These are phyloP conservation scores for Oscheius sp. DNA, from an alignment of 2,888 invertebrate species.

Conservation along the genomic window DNA sequence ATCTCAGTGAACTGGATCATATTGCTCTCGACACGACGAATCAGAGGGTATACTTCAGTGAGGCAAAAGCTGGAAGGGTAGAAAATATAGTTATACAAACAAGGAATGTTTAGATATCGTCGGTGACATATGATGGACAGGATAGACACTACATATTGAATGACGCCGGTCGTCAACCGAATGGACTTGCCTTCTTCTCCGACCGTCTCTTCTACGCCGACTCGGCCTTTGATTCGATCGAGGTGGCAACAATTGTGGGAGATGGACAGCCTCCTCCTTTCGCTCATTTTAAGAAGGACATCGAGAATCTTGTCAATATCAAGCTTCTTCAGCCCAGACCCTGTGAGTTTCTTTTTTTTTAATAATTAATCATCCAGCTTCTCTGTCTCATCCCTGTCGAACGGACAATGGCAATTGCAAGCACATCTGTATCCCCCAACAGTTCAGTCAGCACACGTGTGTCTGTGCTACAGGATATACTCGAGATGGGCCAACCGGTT, in stretches of 20 bases:
- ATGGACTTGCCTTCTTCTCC: slow-evolving; percentile 65
- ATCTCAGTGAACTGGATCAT: slow-evolving; percentile 76
- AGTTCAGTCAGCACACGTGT: slow-evolving; percentile 82
- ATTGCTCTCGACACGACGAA: slow-evolving; percentile 82
- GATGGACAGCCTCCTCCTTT: slow-evolving; percentile 64
- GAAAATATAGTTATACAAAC: background rate
- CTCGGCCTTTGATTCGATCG: slow-evolving; percentile 80
- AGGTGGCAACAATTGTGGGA: slow-evolving; percentile 60
- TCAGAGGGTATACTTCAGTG: slow-evolving; percentile 86
- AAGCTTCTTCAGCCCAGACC: slow-evolving; percentile 87
- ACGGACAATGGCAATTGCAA: slow-evolving; percentile 89
- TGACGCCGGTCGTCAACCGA: slow-evolving; percentile 67
- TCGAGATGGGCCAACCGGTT: slow-evolving; percentile 79
- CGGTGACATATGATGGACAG: slow-evolving; percentile 68
- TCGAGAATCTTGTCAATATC: slow-evolving; percentile 79
- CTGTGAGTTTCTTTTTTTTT: slow-evolving; percentile 62
- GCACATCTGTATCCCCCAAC: slow-evolving; percentile 89
- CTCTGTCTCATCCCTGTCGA: slow-evolving; percentile 81
- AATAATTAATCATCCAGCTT: slow-evolving; percentile 36
- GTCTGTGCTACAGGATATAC: slow-evolving; percentile 84
- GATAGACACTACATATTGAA: slow-evolving; percentile 68
- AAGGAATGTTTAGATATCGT: slow-evolving; percentile 56
- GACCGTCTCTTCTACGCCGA: slow-evolving; percentile 78
- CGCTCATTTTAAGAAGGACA: slow-evolving; percentile 83
- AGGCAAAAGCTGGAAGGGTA: slow-evolving; percentile 72